These are phyloP conservation scores for Amphipoea oculea DNA, from an alignment of 2,888 invertebrate species.

Conservation along the genomic window DNA sequence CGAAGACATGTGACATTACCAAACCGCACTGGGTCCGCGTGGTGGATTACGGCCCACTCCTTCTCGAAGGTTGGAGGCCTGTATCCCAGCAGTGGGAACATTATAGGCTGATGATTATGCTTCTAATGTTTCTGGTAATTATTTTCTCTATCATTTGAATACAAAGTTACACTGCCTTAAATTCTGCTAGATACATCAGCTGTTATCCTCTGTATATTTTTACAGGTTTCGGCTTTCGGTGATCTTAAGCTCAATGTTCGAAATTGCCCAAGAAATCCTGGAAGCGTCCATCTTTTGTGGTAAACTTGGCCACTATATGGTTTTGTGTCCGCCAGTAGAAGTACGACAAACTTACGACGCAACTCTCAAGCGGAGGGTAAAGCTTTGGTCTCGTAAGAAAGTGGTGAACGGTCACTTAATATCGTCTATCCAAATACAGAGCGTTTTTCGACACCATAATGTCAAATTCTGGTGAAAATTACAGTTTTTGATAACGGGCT, in stretches of 20 bases:
- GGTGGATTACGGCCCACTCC: too few relatives aligned
- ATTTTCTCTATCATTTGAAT: neutral
- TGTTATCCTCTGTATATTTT: neutral
- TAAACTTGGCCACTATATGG: neutral
- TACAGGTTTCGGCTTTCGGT: neutral
- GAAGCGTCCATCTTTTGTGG: neutral
- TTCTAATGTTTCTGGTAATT: too few relatives aligned
- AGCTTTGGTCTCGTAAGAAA: neutral
- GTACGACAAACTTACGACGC: neutral
- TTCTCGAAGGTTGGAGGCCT: too few relatives aligned
- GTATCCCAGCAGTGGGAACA: too few relatives aligned
- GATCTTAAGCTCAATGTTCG: neutral
- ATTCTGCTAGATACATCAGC: neutral
- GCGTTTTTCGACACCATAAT: neutral
- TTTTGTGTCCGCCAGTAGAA: neutral
- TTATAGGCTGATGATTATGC: too few relatives aligned
- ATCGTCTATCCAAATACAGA: neutral
- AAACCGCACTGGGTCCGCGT: too few relatives aligned
- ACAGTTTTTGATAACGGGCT: neutral
- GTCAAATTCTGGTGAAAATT: neutral
- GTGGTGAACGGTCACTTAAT: neutral
- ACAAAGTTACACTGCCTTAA: neutral
- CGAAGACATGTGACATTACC: too few relatives aligned
- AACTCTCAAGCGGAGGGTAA: neutral
- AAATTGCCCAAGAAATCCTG: neutral